phyloP scores from a whole-genome alignment of 2,888 invertebrate genomes.

The Drosophila suboccidentalis region DNA sequence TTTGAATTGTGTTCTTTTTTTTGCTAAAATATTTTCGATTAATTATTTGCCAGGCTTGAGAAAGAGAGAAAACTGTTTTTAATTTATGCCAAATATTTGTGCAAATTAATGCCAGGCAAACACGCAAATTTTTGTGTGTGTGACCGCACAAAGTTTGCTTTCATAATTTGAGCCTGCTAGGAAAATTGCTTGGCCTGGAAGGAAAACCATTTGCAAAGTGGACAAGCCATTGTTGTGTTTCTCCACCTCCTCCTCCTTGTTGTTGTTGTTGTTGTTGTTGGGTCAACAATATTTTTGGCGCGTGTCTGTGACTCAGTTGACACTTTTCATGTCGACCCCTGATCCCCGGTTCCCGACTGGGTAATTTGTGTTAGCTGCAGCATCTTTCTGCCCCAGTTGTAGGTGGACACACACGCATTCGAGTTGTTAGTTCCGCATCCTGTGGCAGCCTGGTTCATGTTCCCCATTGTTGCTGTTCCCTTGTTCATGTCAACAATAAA shows the following conservation, averaged over 20 bases:
- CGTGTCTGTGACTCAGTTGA: slow-evolving; percentile 74
- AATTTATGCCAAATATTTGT: slow-evolving; percentile 71
- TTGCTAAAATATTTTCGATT: slow-evolving; percentile 61
- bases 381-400: slow-evolving; percentile 20
- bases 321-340: slow-evolving; percentile 50
- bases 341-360: slow-evolving; percentile 12
- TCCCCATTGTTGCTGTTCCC: slow-evolving; percentile 45
- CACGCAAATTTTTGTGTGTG: slow-evolving; percentile 53
- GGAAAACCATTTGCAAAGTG: slow-evolving; percentile 32
- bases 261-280: slow-evolving; percentile 31
- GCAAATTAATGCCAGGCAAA: slow-evolving; percentile 65
- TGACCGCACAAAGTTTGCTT: slow-evolving; percentile 48
- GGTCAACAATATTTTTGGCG: slow-evolving; percentile 60
- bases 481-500: slow-evolving; percentile 78
- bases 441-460: slow-evolving; percentile 17
- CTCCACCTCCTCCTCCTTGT: background rate
- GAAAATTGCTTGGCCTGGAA: slow-evolving; percentile 40
- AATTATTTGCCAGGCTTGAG: slow-evolving; percentile 58
- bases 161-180: slow-evolving; percentile 31
- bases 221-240: slow-evolving; percentile 45
- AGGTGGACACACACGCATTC: slow-evolving; percentile 61
- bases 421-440: slow-evolving; percentile 46
- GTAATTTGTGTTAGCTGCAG: slow-evolving; percentile 38
- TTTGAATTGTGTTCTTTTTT: slow-evolving; percentile 38
- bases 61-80: slow-evolving; percentile 22